Conservation (phyloP, 2,888 invertebrate genomes). For the Euphydryas editha region DNA sequence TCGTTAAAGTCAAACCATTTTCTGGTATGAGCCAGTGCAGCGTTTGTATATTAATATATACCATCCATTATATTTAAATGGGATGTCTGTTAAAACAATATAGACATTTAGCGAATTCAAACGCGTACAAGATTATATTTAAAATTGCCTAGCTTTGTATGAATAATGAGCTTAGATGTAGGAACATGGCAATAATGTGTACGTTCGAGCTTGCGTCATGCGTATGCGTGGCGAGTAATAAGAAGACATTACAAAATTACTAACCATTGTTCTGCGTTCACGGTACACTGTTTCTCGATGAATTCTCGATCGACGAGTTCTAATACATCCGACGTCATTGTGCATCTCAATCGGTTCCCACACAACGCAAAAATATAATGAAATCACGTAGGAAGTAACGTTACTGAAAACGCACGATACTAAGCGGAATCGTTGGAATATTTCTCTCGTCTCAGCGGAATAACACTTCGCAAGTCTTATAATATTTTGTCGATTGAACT, state of each 20-base stretch:
- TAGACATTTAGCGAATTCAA: conserved; percentile 43
- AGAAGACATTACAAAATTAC: conserved; percentile 80
- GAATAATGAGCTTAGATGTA: conserved; percentile 64
- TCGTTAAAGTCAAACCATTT: conserved; percentile 11
- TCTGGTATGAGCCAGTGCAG: conserved; percentile 17
- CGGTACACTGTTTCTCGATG: conserved; percentile 69
- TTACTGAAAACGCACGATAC: conserved; percentile 38
- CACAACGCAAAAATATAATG: conserved; percentile 55
- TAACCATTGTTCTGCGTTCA: conserved; percentile 80
- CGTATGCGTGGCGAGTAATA: conserved; percentile 74
- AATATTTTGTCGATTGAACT: neutral
- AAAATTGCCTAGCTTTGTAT: conserved; percentile 60
- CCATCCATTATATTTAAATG: conserved; percentile 40
- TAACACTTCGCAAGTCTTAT: neutral
- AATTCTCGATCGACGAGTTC: conserved; percentile 62
- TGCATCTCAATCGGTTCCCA: conserved; percentile 68
- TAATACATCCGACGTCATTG: conserved; percentile 71
- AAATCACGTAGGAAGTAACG: conserved; percentile 57
- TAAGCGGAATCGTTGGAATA: conserved; percentile 22
- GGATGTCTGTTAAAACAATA: conserved; percentile 38
- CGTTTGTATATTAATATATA: conserved; percentile 22
- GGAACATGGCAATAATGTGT: conserved; percentile 52
- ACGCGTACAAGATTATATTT: conserved; percentile 52
- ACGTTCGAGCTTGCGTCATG: conserved; percentile 71
- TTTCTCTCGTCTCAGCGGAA: conserved; percentile 6